Percentiles rank a stretch among this genome's conserved stretches.
These are phyloP conservation scores for Metallyticus violacea DNA, from an alignment of 2,888 invertebrate species.

Conservation along the genomic window DNA sequence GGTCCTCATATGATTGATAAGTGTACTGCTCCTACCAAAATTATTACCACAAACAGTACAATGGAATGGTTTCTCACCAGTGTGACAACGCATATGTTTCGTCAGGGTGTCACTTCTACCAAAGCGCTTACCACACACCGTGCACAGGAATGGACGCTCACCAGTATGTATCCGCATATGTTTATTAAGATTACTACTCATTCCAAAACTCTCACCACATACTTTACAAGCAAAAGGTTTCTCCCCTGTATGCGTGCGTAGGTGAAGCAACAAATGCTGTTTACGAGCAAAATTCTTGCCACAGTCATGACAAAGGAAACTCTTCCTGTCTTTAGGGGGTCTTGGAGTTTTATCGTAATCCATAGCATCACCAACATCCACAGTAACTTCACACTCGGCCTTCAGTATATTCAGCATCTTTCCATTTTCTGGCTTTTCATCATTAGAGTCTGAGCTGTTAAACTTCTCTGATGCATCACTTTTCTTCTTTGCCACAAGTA, in stretches of 20 bases:
- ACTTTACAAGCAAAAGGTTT: conserved; percentile 20
- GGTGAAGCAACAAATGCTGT: background rate
- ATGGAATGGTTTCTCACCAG: conserved; percentile 39
- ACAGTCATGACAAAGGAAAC: conserved; percentile 4
- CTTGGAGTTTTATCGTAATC: background rate
- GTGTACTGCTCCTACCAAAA: conserved; percentile 50
- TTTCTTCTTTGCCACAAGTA: background rate
- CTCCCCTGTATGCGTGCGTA: conserved; percentile 17
- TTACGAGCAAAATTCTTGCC: conserved; percentile 4
- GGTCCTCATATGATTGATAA: conserved; percentile 50
- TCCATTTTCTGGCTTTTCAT: background rate
- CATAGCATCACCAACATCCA: background rate
- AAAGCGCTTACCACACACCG: conserved; percentile 12
- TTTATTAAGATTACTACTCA: conserved; percentile 6
- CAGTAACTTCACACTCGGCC: background rate
- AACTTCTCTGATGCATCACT: background rate
- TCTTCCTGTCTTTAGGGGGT: background rate
- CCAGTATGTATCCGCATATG: conserved; percentile 12
- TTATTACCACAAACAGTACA: conserved; percentile 51
- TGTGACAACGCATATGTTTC: conserved; percentile 14
- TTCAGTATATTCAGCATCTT: background rate
- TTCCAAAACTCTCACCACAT: conserved; percentile 11
- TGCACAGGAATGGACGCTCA: conserved; percentile 18
- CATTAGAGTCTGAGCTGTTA: background rate
- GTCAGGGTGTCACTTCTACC: conserved; percentile 3